Conservation (phyloP, 2,113 vertebrate species). For the Macaca nemestrina region DNA sequence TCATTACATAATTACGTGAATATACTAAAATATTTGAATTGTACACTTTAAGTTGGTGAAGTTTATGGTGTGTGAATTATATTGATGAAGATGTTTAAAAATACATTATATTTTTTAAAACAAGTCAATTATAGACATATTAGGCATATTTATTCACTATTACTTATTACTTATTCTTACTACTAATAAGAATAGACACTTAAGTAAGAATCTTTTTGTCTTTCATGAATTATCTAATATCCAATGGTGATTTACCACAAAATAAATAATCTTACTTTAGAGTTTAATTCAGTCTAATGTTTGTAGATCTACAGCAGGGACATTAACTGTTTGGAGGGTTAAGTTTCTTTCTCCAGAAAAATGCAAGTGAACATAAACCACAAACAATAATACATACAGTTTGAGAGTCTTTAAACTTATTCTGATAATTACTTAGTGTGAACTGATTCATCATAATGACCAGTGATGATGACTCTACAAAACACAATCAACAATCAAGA, state of each 20-base stretch:
- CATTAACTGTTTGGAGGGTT: not conserved
- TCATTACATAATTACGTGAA: not conserved
- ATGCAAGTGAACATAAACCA: not conserved
- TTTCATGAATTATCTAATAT: not conserved
- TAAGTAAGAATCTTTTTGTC: not conserved
- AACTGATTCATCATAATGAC: not conserved
- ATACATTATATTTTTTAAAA: not conserved
- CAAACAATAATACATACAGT: not conserved
- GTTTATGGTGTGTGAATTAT: not conserved
- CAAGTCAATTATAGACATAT: not conserved
- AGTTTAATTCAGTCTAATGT: not conserved
- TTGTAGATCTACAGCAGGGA: not conserved
- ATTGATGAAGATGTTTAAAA: not conserved
- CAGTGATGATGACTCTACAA: not conserved
- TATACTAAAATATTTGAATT: not conserved
- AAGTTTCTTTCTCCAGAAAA: not conserved
- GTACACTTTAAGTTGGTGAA: not conserved
- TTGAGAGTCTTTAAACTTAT: not conserved
- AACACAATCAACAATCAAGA: not conserved
- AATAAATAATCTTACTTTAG: not conserved
- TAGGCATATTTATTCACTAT: not conserved
- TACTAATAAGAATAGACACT: not conserved
- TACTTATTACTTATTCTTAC: not conserved
- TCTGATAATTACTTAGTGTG: not conserved
- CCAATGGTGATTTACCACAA: not conserved